Percentiles rank a stretch among this genome's conserved stretches.
phyloP scores from a whole-genome alignment of 2,888 invertebrate genomes.

The Polyommatus iphigenia region DNA sequence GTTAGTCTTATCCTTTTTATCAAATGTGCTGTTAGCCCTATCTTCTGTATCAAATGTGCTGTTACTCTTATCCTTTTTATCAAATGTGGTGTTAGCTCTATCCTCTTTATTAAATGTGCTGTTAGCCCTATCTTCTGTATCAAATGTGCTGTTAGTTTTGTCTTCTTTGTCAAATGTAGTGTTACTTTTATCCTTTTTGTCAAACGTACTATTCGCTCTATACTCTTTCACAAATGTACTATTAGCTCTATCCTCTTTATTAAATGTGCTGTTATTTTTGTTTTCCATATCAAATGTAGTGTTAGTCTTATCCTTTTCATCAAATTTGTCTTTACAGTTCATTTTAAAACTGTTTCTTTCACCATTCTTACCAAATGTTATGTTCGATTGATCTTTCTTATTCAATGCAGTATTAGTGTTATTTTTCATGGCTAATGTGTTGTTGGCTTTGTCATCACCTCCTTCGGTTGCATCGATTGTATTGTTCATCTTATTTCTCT shows the following conservation, averaged over 20 bases:
- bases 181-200: constrained; percentile 41
- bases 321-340: constrained; percentile 26
- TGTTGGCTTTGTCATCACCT: not conserved
- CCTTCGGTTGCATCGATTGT: no score
- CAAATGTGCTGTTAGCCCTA: constrained; percentile 30
- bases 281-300: constrained; percentile 18
- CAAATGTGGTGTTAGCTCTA: constrained; percentile 29
- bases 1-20: constrained; percentile 34
- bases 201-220: constrained; percentile 48
- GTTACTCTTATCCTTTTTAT: constrained; percentile 35
- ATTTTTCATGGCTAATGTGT: constrained; percentile 20
- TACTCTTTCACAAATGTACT: no score
- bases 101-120: not conserved
- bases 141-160: constrained; percentile 38
- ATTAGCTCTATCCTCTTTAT: constrained; percentile 38
- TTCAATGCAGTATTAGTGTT: constrained; percentile 20
- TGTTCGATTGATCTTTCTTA: constrained; percentile 17
- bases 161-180: not conserved
- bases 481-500: not conserved
- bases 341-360: not conserved
- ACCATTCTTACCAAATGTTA: not conserved
- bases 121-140: constrained; percentile 27
- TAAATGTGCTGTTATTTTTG: constrained; percentile 31
- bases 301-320: constrained; percentile 38
- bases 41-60: constrained; percentile 19